Evolutionary conservation across 2,113 vertebrate species (phyloP).

Genomic region (Grallaria varia): DNA sequence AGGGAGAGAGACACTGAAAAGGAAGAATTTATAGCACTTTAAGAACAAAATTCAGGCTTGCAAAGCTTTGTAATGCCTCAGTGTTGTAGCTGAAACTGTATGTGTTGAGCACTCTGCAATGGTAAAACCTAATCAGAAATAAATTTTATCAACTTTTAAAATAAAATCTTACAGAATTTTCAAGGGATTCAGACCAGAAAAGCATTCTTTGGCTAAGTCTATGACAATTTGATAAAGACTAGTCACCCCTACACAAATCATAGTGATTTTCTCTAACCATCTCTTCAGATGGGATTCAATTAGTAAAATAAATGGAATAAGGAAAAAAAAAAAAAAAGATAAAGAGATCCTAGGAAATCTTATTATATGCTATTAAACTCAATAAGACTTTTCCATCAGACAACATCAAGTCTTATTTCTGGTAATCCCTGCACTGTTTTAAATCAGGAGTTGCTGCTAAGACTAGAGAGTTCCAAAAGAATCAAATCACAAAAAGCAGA

Average conservation of each 20-base stretch:
- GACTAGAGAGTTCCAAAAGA: background rate
- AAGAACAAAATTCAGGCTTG: background rate
- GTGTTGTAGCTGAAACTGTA: background rate
- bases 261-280: background rate
- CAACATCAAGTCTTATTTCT: conserved; percentile 44
- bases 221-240: conserved; percentile 2
- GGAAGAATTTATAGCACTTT: background rate
- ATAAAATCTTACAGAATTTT: background rate
- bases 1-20: background rate
- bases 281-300: conserved; percentile 9
- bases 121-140: background rate
- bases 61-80: background rate
- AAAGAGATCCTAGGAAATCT: conserved; percentile 25
- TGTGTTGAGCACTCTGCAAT: background rate
- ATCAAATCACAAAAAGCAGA: background rate
- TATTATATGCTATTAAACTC: conserved; percentile 38
- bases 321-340: background rate
- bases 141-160: background rate
- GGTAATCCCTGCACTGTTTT: background rate
- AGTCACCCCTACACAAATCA: background rate
- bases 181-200: background rate
- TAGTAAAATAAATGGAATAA: conserved; percentile 26
- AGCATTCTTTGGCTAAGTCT: background rate
- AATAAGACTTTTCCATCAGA: conserved; percentile 42
- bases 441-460: conserved; percentile 28